Evolutionary conservation across 2,113 vertebrate species (phyloP), one percentile per base, ranked within the genome.

Genomic region (Stomatorhinus ivindoensis): DNA sequence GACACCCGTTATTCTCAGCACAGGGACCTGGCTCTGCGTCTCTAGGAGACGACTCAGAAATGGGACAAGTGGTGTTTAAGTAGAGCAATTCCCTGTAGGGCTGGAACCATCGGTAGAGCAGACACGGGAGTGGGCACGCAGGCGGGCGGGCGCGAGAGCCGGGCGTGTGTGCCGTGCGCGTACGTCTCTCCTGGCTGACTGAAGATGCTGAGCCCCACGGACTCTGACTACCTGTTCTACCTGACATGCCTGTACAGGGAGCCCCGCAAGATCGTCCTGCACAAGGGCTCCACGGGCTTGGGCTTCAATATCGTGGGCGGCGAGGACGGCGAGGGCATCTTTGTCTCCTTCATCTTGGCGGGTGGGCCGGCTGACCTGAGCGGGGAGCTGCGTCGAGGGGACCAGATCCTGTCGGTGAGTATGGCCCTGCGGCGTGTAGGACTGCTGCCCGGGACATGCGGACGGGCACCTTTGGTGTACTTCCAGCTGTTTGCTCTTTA

Each of bases 301-400:
- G 98, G 98, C 92, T 99, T 99, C 94, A 99, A 99, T 95, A 99
- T 99, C 27, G 98, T 99, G 87, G 98, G 98, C 3, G 98, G 98
- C 19, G 98, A 99, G 94, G 98, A 99, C 15, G 97, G 98, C 88
- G 98, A 99, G 96, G 98, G 98, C 89, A 99, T 99, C 94, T 99
- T 99, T 80, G 97, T 99, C 42, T 99, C 98, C 61, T 99, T 99
- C 95, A 99, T 99, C 95, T 96, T 99, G 73, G 98, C 98, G 0
- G 98, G 98, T 35, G 98, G 98, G 65, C 98, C 98, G 0, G 98
- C 98, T 0, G 98, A 99, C 94, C 97, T 99, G 92, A 99, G 98
- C 1, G 98, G 98, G 87, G 98, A 99, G 47, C 95, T 99, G 89
- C 97, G 97, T 93, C 94, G 98, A 93, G 98, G 98, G 88, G 98